Percentiles rank a stretch among this genome's conserved stretches.
These are phyloP conservation scores for Elaphurus davidianus DNA, from an alignment of 2,113 vertebrate genomes.

Conservation along the genomic window DNA sequence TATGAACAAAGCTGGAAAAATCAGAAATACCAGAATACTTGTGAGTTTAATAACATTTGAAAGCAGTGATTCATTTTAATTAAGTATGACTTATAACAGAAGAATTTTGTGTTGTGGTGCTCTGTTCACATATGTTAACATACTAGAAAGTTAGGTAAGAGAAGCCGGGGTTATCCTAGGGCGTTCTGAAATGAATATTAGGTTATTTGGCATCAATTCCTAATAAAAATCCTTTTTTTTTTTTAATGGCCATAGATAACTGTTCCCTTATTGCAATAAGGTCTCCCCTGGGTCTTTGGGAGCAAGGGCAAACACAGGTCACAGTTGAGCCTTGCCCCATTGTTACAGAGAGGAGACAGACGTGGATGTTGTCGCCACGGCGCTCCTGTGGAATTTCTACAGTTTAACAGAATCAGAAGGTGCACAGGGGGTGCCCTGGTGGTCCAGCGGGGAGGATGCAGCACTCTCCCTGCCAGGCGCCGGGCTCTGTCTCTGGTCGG, in stretches of 20 bases:
- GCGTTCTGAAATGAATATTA: background rate
- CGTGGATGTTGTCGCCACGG: background rate
- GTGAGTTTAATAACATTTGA: background rate
- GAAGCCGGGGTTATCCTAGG: background rate
- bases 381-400: background rate
- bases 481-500: background rate
- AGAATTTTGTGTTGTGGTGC: background rate
- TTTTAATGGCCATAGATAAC: background rate
- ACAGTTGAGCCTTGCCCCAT: background rate
- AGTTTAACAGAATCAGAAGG: background rate
- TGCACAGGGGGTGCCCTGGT: rapidly evolving
- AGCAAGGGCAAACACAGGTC: background rate
- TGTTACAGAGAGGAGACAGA: background rate
- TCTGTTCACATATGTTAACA: background rate
- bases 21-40: background rate
- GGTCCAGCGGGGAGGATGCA: background rate
- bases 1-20: conserved; percentile 3
- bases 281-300: background rate
- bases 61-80: background rate
- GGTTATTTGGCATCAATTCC: background rate
- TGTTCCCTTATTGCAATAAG: background rate
- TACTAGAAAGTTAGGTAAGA: background rate
- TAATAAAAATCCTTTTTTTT: background rate
- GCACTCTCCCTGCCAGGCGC: background rate
- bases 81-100: background rate